These are phyloP conservation scores for Platycheirus albimanus DNA, from an alignment of 2,888 invertebrate genomes.

Conservation along the genomic window DNA sequence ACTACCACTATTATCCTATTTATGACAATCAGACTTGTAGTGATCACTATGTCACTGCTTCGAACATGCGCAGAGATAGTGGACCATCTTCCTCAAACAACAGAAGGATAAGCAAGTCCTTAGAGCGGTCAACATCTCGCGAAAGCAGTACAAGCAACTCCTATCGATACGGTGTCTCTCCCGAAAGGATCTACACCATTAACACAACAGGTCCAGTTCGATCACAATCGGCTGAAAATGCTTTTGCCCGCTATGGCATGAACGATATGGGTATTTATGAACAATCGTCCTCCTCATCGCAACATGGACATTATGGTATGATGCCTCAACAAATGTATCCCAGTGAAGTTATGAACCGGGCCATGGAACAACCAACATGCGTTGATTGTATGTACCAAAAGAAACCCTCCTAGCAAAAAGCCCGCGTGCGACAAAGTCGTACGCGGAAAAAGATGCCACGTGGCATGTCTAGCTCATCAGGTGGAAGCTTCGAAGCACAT, in stretches of 20 bases:
- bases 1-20: slow-evolving; percentile 82
- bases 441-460: slow-evolving; percentile 84
- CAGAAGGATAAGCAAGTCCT: slow-evolving; percentile 80
- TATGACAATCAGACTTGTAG: slow-evolving; percentile 82
- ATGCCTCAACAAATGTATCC: slow-evolving; percentile 79
- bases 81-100: slow-evolving; percentile 56
- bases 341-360: slow-evolving; percentile 84
- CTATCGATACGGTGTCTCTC: slow-evolving; percentile 80
- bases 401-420: slow-evolving; percentile 87
- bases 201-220: slow-evolving; percentile 79
- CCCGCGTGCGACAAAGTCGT: slow-evolving; percentile 85
- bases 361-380: slow-evolving; percentile 88
- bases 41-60: slow-evolving; percentile 81
- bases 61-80: slow-evolving; percentile 75
- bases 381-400: slow-evolving; percentile 88
- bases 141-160: slow-evolving; percentile 81
- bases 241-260: slow-evolving; percentile 79
- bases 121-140: slow-evolving; percentile 81
- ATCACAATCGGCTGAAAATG: slow-evolving; percentile 82
- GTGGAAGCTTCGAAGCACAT: slow-evolving; percentile 74
- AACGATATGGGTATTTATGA: slow-evolving; percentile 82
- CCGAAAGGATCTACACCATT: slow-evolving; percentile 81
- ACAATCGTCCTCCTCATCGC: slow-evolving; percentile 83
- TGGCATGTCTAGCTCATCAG: slow-evolving; percentile 76
- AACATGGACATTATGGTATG: slow-evolving; percentile 63